Conservation (phyloP, 2,888 invertebrate species). For the Tromatobia lineatoria region DNA sequence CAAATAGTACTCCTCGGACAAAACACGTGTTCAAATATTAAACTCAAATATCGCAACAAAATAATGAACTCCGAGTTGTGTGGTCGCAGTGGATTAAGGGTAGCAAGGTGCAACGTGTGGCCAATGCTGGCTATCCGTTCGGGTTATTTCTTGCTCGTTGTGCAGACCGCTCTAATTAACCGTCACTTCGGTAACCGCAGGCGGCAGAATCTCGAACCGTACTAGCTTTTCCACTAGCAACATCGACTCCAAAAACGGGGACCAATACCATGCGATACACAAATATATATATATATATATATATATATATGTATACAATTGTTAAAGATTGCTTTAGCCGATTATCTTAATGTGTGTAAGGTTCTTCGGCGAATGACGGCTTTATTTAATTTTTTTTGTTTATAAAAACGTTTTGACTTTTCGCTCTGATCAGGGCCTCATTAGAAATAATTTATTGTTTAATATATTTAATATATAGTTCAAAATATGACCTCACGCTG, state of each 20-base stretch:
- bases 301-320: too few relatives aligned
- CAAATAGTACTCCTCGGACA: background rate
- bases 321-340: too few relatives aligned
- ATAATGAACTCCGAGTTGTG: background rate
- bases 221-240: constrained; percentile 26
- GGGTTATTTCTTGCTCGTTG: constrained; percentile 50
- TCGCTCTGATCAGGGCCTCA: too few relatives aligned
- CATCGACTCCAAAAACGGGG: constrained; percentile 54
- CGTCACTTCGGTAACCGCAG: constrained; percentile 56
- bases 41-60: constrained; percentile 2
- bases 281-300: too few relatives aligned
- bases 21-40: background rate
- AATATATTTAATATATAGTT: too few relatives aligned
- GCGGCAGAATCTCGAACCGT: constrained; percentile 28
- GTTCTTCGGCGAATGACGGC: too few relatives aligned
- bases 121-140: constrained; percentile 15
- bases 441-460: too few relatives aligned
- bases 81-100: constrained; percentile 12
- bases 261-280: constrained; percentile 22
- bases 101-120: constrained; percentile 13
- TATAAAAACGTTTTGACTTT: too few relatives aligned
- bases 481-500: too few relatives aligned
- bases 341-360: too few relatives aligned
- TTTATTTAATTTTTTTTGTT: too few relatives aligned
- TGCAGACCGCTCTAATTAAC: constrained; percentile 50